Base-by-base conservation (phyloP, 2,797 vertebrate species). In the Orientallactaga sibirica region DNA sequence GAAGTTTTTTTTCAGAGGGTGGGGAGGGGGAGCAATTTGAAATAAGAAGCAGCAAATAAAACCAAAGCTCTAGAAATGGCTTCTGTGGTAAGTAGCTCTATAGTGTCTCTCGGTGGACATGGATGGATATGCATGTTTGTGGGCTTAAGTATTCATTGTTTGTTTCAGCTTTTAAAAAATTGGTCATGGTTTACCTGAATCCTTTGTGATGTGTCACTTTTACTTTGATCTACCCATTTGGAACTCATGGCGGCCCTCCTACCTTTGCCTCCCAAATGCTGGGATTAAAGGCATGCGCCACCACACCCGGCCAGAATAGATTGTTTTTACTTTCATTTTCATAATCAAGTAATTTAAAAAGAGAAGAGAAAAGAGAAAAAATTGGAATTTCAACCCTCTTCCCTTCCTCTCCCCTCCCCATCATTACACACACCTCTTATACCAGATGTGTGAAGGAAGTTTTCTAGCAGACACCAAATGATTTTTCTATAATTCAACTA, bases 251-350 rank as follows among this genome's bases (percentile, higher is more conserved):
- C 33, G 33, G 33, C 33, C 33, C 33, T 37, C 33, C 33, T 37
- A 37, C 33, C 33, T 37, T 37, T 37, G 33, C 33, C 33, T 37
- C 33, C 33, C 33, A 37, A 37, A 37, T 37, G 33, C 33, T 37
- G 33, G 33, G 33, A 37, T 37, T 37, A 37, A 37, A 37, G 33
- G 33, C 33, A 37, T 37, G 33, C 2, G 33, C 33, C 33, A 37
- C 33, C 33, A 37, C 33, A 2, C 33, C 33, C 33, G 33, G 33
- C 33, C 33, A 37, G 33, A 37, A 37, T 37, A 37, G 33, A 37
- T 37, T 37, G 33, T 48, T 20, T 91, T 83, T 87, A 82, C 12
- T 76, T 14, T 87, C n/a, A 74, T 80, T 93, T 87, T 88, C 19
- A 33, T 61, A 85, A 77, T 27, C 37, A 77, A 24, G 24, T 80